A percentile compares a stretch with the other conserved stretches of the same genome.
phyloP scores from a whole-genome alignment of 2,113 vertebrate species.

The Megaceryle maxima region DNA sequence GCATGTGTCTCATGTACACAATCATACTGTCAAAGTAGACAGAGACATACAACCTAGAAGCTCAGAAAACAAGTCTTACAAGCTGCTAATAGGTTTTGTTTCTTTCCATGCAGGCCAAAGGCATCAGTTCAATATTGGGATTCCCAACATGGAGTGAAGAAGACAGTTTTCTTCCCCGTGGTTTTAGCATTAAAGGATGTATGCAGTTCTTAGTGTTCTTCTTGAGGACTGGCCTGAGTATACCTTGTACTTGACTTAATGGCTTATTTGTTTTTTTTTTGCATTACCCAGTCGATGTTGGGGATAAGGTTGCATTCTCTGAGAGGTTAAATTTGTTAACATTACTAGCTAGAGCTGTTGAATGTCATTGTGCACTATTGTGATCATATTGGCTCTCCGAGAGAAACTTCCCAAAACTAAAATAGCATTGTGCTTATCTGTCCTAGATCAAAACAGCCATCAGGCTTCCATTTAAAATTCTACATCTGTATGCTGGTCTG shows the following conservation, averaged over 20 bases:
- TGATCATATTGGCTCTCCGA: neutral
- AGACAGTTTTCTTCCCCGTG: neutral
- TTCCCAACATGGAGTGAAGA: neutral
- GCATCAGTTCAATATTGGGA: neutral
- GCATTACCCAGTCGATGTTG: neutral
- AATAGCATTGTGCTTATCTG: neutral
- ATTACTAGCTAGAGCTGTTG: neutral
- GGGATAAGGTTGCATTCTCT: neutral
- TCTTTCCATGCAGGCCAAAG: neutral
- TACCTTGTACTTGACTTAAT: neutral
- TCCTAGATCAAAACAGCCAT: conserved; percentile 7
- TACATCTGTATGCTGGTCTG: neutral
- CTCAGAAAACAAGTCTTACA: neutral
- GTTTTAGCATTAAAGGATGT: neutral
- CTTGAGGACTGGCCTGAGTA: neutral
- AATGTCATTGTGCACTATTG: neutral
- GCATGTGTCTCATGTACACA: neutral
- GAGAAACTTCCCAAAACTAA: neutral
- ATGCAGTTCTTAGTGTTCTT: neutral
- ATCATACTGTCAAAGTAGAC: neutral
- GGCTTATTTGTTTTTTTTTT: neutral
- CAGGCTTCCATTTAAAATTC: conserved; percentile 17
- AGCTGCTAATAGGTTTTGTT: neutral
- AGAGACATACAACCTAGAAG: neutral
- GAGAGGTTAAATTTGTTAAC: neutral